These are phyloP conservation scores for Ammodramus savannarum DNA, from an alignment of 2,113 vertebrate species.

Conservation along the genomic window DNA sequence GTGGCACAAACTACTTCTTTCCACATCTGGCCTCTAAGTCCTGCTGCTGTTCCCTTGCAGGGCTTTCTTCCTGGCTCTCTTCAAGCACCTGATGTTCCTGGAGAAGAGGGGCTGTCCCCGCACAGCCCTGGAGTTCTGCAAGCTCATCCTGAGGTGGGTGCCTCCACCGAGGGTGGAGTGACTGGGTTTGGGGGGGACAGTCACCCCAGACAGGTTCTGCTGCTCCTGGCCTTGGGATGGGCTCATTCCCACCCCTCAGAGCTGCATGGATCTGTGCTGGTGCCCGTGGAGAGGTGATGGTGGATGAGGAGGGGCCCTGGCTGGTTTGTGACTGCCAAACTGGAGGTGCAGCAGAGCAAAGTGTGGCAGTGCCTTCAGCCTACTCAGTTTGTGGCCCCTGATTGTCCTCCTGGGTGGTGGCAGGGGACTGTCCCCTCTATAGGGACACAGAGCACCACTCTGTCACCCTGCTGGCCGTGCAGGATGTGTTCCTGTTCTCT, in stretches of 20 bases:
- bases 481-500: accelerated
- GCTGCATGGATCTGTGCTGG: neutral
- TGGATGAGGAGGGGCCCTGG: neutral
- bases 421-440: neutral
- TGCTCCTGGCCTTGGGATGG: neutral
- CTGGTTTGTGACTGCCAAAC: neutral
- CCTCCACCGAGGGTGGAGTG: accelerated
- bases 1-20: neutral
- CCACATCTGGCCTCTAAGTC: neutral
- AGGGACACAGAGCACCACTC: neutral
- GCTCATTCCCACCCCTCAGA: neutral
- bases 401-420: neutral
- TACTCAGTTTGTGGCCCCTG: neutral
- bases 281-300: neutral
- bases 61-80: conserved; percentile 92
- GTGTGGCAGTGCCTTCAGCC: neutral
- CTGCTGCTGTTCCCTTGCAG: conserved; percentile 51
- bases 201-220: neutral
- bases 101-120: conserved; percentile 95
- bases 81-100: conserved; percentile 94
- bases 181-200: neutral
- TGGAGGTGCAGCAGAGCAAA: neutral
- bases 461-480: accelerated
- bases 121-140: conserved; percentile 94
- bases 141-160: conserved; percentile 89